These are phyloP conservation scores for Elegia similella DNA, from an alignment of 2,888 invertebrate genomes.

Conservation along the genomic window DNA sequence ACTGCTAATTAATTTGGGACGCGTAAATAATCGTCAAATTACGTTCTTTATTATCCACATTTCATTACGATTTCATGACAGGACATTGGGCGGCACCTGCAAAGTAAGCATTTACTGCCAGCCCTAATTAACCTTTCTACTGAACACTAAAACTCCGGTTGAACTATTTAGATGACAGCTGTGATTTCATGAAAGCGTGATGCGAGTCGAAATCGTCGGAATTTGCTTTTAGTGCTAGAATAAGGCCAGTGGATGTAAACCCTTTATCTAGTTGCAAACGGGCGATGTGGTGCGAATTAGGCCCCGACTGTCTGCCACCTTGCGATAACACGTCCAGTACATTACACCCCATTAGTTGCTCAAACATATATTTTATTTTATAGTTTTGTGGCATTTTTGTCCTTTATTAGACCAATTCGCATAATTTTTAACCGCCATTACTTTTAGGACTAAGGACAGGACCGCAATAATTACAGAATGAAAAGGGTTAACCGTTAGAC, in stretches of 20 bases:
- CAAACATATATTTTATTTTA: neutral
- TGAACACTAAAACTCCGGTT: neutral
- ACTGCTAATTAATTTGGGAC: neutral
- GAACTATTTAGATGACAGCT: conserved; percentile 5
- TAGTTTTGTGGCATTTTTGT: neutral
- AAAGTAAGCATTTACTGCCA: conserved; percentile 2
- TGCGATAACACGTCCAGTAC: neutral
- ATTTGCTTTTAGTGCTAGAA: conserved; percentile 3
- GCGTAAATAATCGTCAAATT: conserved; percentile 1
- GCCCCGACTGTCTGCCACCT: neutral
- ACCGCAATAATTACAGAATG: conserved; percentile 15
- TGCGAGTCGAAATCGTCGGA: conserved; percentile 1
- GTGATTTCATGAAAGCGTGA: conserved; percentile 9
- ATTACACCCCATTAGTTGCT: neutral
- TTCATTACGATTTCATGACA: neutral
- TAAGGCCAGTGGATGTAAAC: conserved; percentile 5
- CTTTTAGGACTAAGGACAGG: neutral
- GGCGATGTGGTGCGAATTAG: neutral
- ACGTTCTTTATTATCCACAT: neutral
- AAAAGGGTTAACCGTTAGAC: conserved; percentile 1
- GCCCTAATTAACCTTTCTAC: conserved; percentile 10
- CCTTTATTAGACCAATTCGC: conserved; percentile 1
- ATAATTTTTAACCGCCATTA: conserved; percentile 11
- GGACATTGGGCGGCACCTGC: neutral
- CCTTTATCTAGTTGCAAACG: conserved; percentile 4